Conservation (phyloP, 1,140 invertebrate genomes). For the Archegozetes longisetosus region DNA sequence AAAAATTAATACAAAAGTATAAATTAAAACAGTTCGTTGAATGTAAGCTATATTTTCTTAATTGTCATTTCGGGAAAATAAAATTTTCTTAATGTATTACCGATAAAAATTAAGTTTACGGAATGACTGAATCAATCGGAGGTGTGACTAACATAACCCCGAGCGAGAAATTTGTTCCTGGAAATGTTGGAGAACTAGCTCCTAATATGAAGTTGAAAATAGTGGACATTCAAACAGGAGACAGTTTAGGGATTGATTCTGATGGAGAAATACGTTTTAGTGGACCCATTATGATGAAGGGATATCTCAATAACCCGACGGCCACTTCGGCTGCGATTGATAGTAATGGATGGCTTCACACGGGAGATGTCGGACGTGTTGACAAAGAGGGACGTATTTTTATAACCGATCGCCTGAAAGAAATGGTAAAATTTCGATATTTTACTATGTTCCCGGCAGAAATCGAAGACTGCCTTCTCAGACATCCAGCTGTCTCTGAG, state of each 20-base stretch:
- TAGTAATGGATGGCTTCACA: no score
- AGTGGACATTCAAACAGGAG: constrained; percentile 38
- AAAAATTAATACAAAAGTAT: no score
- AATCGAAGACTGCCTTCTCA: constrained; percentile 37
- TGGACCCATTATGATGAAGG: constrained; percentile 22
- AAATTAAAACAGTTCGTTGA: no score
- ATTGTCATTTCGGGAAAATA: no score
- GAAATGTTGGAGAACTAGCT: neutral
- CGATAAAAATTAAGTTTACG: no score
- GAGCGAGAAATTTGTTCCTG: neutral
- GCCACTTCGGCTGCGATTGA: constrained; percentile 73
- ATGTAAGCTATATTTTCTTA: no score
- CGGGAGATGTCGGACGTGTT: constrained; percentile 23
- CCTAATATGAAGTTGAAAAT: constrained; percentile 20
- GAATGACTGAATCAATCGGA: neutral
- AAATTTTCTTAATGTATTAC: no score
- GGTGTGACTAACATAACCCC: neutral
- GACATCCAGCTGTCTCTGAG: constrained; percentile 62
- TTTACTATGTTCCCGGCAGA: constrained; percentile 23
- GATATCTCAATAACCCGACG: constrained; percentile 62
- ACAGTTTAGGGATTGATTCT: constrained; percentile 34
- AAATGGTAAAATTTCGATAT: constrained; percentile 23
- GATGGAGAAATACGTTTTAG: constrained; percentile 29
- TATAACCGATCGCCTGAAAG: constrained; percentile 23
- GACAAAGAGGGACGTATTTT: constrained; percentile 23